Conservation (phyloP, 1,140 invertebrate genomes). For the Dreissena rostriformis region DNA sequence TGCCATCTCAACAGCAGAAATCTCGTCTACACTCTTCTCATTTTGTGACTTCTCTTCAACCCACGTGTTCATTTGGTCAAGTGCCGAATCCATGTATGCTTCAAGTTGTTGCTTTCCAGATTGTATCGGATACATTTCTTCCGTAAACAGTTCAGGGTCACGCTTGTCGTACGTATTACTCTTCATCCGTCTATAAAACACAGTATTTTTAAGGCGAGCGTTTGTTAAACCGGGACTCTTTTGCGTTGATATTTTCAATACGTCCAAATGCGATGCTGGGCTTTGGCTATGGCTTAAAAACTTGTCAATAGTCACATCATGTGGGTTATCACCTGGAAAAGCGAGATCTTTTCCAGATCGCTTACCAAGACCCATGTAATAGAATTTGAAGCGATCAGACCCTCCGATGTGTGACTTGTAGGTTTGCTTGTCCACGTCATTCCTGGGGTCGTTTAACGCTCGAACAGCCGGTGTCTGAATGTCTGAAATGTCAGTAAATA, state of each 20-base stretch:
- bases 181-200: not conserved
- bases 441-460: too few relatives aligned
- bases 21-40: not conserved
- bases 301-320: too few relatives aligned
- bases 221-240: not conserved
- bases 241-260: not conserved
- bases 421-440: too few relatives aligned
- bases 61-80: not conserved
- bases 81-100: not conserved
- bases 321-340: too few relatives aligned
- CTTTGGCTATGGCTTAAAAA: not conserved
- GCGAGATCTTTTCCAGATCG: too few relatives aligned
- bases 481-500: too few relatives aligned
- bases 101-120: not conserved
- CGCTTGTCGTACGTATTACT: not conserved
- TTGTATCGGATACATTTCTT: not conserved
- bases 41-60: not conserved
- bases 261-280: not conserved
- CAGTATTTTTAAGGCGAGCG: not conserved
- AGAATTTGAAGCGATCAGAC: too few relatives aligned
- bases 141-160: constrained; percentile 1
- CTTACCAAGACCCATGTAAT: too few relatives aligned
- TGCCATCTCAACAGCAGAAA: not conserved
- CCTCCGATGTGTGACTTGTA: too few relatives aligned
- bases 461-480: too few relatives aligned